These are phyloP conservation scores for Uropetala carovei DNA, from an alignment of 2,888 invertebrate genomes.

Conservation along the genomic window DNA sequence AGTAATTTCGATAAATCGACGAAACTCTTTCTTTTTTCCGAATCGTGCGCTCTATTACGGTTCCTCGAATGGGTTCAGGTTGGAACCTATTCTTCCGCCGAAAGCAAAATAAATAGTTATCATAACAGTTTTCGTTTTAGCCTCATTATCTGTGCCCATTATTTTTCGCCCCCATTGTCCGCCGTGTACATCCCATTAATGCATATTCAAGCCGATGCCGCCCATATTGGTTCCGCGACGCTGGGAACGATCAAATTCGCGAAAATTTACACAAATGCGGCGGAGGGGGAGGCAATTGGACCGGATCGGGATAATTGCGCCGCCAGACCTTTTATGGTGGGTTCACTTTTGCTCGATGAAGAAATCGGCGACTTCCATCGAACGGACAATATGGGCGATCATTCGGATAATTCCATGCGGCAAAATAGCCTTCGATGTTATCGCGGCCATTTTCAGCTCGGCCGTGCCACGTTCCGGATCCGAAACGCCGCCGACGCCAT, in stretches of 20 bases:
- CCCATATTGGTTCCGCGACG: background rate
- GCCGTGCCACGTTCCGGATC: background rate
- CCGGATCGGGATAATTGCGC: conserved; percentile 12
- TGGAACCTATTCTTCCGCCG: too few relatives aligned
- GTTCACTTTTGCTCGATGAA: background rate
- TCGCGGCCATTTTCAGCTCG: conserved; percentile 18
- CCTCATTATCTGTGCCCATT: background rate
- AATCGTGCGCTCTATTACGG: too few relatives aligned
- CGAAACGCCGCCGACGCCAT: background rate
- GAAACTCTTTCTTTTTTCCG: too few relatives aligned
- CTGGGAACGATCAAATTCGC: background rate
- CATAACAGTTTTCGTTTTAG: too few relatives aligned
- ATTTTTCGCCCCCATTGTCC: background rate
- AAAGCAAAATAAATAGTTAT: too few relatives aligned
- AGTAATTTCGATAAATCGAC: too few relatives aligned
- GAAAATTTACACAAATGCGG: background rate
- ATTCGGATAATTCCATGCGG: conserved; percentile 6
- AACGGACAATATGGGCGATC: conserved; percentile 1
- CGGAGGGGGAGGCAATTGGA: background rate
- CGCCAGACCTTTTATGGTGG: background rate
- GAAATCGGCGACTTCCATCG: background rate
- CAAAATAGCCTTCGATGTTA: background rate
- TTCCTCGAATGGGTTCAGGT: too few relatives aligned
- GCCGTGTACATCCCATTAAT: background rate
- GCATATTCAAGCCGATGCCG: background rate